phyloP scores from a whole-genome alignment of 2,888 invertebrate genomes.

The Erynnis tages region DNA sequence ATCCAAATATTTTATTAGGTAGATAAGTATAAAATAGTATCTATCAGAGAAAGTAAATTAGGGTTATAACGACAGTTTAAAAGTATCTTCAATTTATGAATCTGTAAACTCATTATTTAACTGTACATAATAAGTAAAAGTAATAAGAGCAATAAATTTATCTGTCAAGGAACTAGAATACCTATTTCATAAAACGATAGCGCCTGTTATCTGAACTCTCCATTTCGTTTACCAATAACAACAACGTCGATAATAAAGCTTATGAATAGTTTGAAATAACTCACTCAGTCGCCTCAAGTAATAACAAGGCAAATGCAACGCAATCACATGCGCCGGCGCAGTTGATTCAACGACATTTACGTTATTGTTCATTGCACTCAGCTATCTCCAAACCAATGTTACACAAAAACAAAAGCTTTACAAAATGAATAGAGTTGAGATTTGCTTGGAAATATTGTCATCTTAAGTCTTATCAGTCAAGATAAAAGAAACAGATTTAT shows the following conservation, averaged over 20 bases:
- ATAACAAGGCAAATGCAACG: slow-evolving; percentile 60
- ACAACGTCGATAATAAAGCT: slow-evolving; percentile 25
- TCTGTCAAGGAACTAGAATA: slow-evolving; percentile 3
- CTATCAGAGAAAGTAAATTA: too few relatives aligned
- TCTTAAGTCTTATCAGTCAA: slow-evolving; percentile 18
- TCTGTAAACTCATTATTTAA: too few relatives aligned
- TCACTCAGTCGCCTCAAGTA: slow-evolving; percentile 49
- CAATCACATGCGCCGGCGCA: slow-evolving; percentile 65
- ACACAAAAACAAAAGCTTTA: slow-evolving; percentile 31
- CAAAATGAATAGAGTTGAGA: slow-evolving; percentile 31
- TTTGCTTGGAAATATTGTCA: slow-evolving; percentile 24
- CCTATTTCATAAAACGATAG: slow-evolving; percentile 1
- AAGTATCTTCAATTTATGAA: too few relatives aligned
- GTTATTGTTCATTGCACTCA: slow-evolving; percentile 38
- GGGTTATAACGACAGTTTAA: too few relatives aligned
- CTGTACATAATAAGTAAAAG: too few relatives aligned
- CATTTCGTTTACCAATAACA: slow-evolving; percentile 24
- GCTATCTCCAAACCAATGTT: slow-evolving; percentile 12
- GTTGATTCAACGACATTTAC: slow-evolving; percentile 65
- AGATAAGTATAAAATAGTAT: too few relatives aligned
- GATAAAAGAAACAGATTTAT: slow-evolving; percentile 56
- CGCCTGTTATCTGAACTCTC: slow-evolving; percentile 6
- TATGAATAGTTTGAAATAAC: slow-evolving; percentile 45
- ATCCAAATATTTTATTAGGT: too few relatives aligned
- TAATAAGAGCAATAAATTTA: neutral